A percentile compares a stretch with the other conserved stretches of the same genome.
Conservation (phyloP, 2,113 vertebrate genomes). For the Cynoglossus semilaevis region DNA sequence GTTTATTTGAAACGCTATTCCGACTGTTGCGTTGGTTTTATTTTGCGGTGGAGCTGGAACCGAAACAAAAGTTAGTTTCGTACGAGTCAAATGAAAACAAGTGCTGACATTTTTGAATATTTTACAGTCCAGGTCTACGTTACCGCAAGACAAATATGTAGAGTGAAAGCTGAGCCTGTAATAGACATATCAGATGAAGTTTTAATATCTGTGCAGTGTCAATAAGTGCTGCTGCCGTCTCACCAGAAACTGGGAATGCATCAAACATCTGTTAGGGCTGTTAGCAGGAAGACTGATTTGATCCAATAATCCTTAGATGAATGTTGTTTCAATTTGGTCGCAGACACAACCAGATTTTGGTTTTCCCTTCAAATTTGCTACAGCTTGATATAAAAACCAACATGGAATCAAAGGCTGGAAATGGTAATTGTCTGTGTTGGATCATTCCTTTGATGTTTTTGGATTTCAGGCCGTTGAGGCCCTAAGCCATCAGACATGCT, state of each 20-base stretch:
- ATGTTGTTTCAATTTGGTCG: slow-evolving; percentile 27
- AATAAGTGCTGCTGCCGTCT: slow-evolving; percentile 18
- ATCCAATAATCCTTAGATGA: slow-evolving; percentile 22
- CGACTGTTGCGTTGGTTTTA: not conserved
- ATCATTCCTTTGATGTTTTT: slow-evolving; percentile 10
- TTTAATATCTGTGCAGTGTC: slow-evolving; percentile 26
- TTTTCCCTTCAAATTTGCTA: slow-evolving; percentile 10
- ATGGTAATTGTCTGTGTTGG: not conserved
- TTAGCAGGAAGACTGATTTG: slow-evolving; percentile 19
- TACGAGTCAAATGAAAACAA: not conserved
- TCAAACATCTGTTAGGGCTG: slow-evolving; percentile 44
- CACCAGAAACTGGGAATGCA: slow-evolving; percentile 32
- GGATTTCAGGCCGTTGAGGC: not conserved
- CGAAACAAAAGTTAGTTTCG: not conserved
- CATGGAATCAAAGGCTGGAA: not conserved
- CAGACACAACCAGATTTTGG: slow-evolving; percentile 3
- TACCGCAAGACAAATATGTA: slow-evolving; percentile 16
- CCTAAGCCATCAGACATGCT: not conserved
- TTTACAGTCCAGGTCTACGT: not conserved
- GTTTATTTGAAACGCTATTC: not conserved
- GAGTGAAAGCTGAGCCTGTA: slow-evolving; percentile 10
- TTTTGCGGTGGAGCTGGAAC: not conserved
- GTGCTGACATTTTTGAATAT: not conserved
- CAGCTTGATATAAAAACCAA: slow-evolving; percentile 2
- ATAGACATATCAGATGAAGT: slow-evolving; percentile 17